Percentiles rank a stretch among this genome's conserved stretches.
Conservation (phyloP, 2,888 invertebrate species). For the Drosophila mettleri region DNA sequence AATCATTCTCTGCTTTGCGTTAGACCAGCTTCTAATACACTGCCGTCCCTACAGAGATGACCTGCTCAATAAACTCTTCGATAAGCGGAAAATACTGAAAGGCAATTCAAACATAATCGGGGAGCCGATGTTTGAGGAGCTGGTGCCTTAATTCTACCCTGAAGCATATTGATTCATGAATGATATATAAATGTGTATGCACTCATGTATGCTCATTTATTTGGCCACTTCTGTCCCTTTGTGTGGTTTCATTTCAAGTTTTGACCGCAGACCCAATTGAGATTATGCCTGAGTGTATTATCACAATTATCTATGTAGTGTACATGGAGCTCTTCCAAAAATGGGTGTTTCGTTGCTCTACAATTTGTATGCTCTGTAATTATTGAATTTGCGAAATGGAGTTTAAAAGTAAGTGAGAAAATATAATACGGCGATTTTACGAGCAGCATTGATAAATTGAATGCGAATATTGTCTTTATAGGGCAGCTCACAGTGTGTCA, state of each 20-base stretch:
- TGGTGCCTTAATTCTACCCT: too few relatives aligned
- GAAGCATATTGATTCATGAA: too few relatives aligned
- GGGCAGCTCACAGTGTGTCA: background rate
- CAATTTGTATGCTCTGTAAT: background rate
- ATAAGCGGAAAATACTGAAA: background rate
- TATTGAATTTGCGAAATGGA: background rate
- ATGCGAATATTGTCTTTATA: background rate
- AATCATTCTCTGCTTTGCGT: slow-evolving; percentile 32
- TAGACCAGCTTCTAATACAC: slow-evolving; percentile 19
- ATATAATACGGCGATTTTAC: too few relatives aligned
- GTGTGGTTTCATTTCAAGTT: slow-evolving; percentile 14
- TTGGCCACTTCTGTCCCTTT: slow-evolving; percentile 12
- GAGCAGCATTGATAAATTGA: too few relatives aligned
- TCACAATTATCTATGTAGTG: slow-evolving; percentile 55
- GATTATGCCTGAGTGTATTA: slow-evolving; percentile 13
- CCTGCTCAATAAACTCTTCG: background rate
- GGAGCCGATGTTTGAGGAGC: background rate
- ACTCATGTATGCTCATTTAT: background rate
- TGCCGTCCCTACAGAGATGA: slow-evolving; percentile 15
- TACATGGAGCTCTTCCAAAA: slow-evolving; percentile 23
- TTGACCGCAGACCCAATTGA: slow-evolving; percentile 15
- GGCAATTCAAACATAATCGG: background rate
- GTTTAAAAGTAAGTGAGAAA: too few relatives aligned
- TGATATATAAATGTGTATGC: background rate
- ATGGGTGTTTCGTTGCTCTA: slow-evolving; percentile 14